These are phyloP conservation scores for Todus mexicanus DNA, from an alignment of 2,797 vertebrate species.

Conservation along the genomic window DNA sequence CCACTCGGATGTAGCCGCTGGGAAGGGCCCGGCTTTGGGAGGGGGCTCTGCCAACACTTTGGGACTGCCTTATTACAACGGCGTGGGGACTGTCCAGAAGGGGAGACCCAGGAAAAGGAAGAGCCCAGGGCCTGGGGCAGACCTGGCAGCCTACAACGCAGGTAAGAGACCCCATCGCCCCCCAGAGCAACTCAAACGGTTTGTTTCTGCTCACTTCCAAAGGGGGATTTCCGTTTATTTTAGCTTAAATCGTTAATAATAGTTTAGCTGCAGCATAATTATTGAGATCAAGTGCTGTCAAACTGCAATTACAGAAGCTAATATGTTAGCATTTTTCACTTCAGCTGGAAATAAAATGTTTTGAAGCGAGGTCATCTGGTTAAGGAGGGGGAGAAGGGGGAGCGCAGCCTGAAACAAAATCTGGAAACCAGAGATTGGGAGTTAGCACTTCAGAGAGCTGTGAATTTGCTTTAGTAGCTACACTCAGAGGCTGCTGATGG, in stretches of 20 bases:
- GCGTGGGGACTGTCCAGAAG: slow-evolving; percentile 96
- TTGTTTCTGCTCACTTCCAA: slow-evolving; percentile 60
- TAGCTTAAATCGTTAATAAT: slow-evolving; percentile 73
- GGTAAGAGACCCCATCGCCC: slow-evolving; percentile 76
- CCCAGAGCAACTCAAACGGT: neutral
- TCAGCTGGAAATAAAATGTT: slow-evolving; percentile 72
- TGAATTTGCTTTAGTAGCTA: slow-evolving; percentile 46
- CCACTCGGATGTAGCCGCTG: slow-evolving; percentile 89
- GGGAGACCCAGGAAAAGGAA: slow-evolving; percentile 96
- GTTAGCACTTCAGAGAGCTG: slow-evolving; percentile 62
- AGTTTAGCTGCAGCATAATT: slow-evolving; percentile 73
- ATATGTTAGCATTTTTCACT: slow-evolving; percentile 69
- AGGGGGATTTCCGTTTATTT: slow-evolving; percentile 70
- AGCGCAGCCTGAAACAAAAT: slow-evolving; percentile 61
- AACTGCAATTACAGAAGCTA: slow-evolving; percentile 72
- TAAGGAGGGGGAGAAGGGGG: slow-evolving; percentile 44
- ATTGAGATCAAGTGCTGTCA: slow-evolving; percentile 73
- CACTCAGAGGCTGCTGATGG: neutral
- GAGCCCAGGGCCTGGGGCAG: slow-evolving; percentile 91
- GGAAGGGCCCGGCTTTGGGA: slow-evolving; percentile 83
- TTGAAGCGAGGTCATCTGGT: slow-evolving; percentile 67
- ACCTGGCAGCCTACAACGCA: slow-evolving; percentile 95
- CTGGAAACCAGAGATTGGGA: slow-evolving; percentile 65
- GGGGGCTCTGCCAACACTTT: slow-evolving; percentile 87
- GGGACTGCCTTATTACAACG: slow-evolving; percentile 97